Conservation (phyloP, 2,797 vertebrate genomes). For the Prionace glauca region DNA sequence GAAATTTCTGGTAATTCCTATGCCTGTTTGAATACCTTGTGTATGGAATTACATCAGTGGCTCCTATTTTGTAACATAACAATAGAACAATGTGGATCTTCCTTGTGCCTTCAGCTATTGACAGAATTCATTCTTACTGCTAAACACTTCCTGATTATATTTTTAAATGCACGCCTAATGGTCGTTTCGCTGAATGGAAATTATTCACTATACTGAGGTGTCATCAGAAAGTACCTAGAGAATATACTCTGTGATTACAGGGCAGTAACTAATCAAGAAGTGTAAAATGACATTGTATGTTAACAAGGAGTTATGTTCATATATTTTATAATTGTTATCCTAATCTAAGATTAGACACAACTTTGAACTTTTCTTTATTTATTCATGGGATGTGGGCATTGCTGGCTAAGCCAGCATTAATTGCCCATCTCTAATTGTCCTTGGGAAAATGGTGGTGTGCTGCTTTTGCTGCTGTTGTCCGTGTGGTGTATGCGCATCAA, state of each 20-base stretch:
- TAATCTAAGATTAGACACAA: background rate
- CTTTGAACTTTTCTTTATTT: background rate
- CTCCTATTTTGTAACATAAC: background rate
- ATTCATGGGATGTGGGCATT: no score
- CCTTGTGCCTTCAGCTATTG: background rate
- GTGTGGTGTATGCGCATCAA: no score
- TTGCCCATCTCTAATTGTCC: no score
- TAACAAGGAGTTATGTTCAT: background rate
- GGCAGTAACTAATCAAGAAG: background rate
- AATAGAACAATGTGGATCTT: background rate
- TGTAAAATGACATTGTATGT: background rate
- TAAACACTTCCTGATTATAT: background rate
- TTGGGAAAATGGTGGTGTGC: no score
- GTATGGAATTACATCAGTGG: slow-evolving; percentile 20
- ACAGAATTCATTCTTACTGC: slow-evolving; percentile 18
- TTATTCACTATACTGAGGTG: background rate
- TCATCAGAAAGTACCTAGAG: background rate
- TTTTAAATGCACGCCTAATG: background rate
- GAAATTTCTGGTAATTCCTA: slow-evolving; percentile 24
- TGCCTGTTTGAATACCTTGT: background rate
- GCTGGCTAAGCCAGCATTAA: no score
- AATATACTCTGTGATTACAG: background rate
- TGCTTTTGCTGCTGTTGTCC: no score
- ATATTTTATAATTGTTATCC: background rate
- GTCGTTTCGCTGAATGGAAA: background rate